phyloP scores from a whole-genome alignment of 2,113 vertebrate species.

The Labrus mixtus region DNA sequence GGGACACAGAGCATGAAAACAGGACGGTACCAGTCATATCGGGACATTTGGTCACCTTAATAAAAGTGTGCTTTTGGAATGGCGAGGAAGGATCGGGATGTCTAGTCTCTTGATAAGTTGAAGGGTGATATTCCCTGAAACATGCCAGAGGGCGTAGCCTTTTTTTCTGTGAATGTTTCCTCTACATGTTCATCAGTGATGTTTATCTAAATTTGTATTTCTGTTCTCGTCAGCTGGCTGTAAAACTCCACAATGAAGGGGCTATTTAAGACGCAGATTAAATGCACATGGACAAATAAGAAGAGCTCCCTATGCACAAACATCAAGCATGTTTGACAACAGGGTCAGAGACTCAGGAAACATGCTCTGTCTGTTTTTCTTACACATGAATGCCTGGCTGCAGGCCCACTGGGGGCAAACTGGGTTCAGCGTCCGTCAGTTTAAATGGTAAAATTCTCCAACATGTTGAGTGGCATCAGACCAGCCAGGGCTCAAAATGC shows the following conservation, averaged over 20 bases:
- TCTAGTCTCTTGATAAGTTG: too few relatives aligned
- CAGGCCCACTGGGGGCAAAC: slow-evolving; percentile 12
- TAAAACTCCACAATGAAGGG: slow-evolving; percentile 12
- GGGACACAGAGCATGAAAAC: too few relatives aligned
- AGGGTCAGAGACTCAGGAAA: slow-evolving; percentile 13
- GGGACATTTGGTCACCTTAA: background rate
- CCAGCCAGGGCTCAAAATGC: slow-evolving; percentile 12
- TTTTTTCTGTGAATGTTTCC: background rate
- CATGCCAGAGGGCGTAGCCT: too few relatives aligned
- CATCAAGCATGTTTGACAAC: slow-evolving; percentile 35
- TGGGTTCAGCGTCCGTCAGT: background rate
- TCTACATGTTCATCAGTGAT: slow-evolving; percentile 17
- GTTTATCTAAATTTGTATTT: slow-evolving; percentile 41
- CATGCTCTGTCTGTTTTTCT: slow-evolving; percentile 27
- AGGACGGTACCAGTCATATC: too few relatives aligned
- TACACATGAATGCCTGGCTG: slow-evolving; percentile 18
- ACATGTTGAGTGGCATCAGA: slow-evolving; percentile 30
- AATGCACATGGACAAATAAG: slow-evolving; percentile 51
- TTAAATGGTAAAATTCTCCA: slow-evolving; percentile 34
- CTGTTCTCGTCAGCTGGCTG: slow-evolving; percentile 28
- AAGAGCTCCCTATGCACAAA: slow-evolving; percentile 33
- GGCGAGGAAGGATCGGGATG: too few relatives aligned
- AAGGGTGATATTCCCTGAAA: too few relatives aligned
- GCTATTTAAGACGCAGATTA: slow-evolving; percentile 41
- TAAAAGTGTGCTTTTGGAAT: too few relatives aligned